These are phyloP conservation scores for Acrocyrtus sp. DNA, from an alignment of 2,888 invertebrate species.

Conservation along the genomic window DNA sequence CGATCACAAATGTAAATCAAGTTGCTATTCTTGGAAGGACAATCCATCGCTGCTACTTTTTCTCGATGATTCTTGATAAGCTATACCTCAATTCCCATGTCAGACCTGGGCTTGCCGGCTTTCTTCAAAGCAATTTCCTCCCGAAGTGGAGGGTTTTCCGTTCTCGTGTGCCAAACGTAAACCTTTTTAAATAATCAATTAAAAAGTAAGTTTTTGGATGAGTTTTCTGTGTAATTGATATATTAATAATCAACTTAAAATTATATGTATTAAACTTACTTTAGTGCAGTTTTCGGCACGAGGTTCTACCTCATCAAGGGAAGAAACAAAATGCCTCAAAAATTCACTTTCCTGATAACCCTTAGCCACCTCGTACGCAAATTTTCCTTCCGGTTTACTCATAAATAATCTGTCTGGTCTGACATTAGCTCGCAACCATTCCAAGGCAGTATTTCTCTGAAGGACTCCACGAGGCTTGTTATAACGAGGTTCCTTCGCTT, in stretches of 20 bases:
- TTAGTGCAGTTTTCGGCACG: slow-evolving; percentile 90
- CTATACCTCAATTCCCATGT: slow-evolving; percentile 73
- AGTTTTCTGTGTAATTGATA: no score
- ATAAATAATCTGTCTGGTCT: slow-evolving; percentile 74
- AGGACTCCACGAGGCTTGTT: slow-evolving; percentile 87
- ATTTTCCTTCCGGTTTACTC: slow-evolving; percentile 77
- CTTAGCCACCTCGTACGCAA: slow-evolving; percentile 85
- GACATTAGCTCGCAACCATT: slow-evolving; percentile 80
- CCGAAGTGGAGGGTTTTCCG: slow-evolving; percentile 84
- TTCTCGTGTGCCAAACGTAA: slow-evolving; percentile 99
- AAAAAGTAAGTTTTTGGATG: no score
- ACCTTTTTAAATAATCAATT: slow-evolving; percentile 70
- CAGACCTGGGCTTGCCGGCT: slow-evolving; percentile 69
- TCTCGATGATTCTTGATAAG: no score
- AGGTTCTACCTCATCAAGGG: slow-evolving; percentile 83
- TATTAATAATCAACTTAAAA: slow-evolving; percentile 15
- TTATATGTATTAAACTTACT: slow-evolving; percentile 65
- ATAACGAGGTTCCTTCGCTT: slow-evolving; percentile 77
- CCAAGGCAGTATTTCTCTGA: slow-evolving; percentile 86
- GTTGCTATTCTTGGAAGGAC: no score
- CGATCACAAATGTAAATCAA: no score
- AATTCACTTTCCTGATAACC: slow-evolving; percentile 81
- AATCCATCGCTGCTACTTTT: no score
- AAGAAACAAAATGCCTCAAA: slow-evolving; percentile 59
- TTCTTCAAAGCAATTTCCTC: slow-evolving; percentile 73